Base-by-base conservation (phyloP, 2,797 vertebrate species). In the Yasuhikotakia modesta region DNA sequence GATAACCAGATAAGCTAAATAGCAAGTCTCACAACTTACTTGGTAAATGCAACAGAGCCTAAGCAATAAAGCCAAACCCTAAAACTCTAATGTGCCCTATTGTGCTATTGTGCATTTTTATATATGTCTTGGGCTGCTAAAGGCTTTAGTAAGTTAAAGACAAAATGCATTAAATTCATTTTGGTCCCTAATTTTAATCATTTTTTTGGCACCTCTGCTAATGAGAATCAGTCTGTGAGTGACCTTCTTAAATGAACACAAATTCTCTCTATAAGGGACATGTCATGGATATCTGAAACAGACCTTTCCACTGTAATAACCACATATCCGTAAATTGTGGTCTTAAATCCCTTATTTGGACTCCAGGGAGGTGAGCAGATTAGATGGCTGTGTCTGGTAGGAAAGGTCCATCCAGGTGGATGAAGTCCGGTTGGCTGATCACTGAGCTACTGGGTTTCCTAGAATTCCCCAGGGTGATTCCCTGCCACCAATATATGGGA, bases 401-500 rank as follows among this genome's bases (percentile, higher is more conserved):
- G n/a, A 82, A 76, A 19, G 82, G 46, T 27, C 55, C 80, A 78
- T 88, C 52, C 65, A 91, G 76, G 48, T 46, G 63, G 76, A 16
- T 76, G 53, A 80, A 85, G 48, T 86, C 76, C 1, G 86, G 66
- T 2, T 10, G 80, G 0, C 73, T 79, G 7, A 83, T 90, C 70
- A 92, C 90, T 1, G 93, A 92, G 73, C 91, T 94, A 66, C 93
- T 94, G 66, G 91, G 89, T 70, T 95, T 94, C 83, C 91, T 83
- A 1, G 96, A 97, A 88, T 91, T 94, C 87, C 91, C 92, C 84
- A 95, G 88, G 48, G 93, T 87, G 75, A 91, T 96, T 76, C 94
- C 91, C 79, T 94, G 93, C 96, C 95, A 96, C 63, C 81, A 68
- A 50, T 91, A 50, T 91, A 87, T 0, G 93, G 79, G 60, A 85